Evolutionary conservation across 2,888 invertebrate genomes (phyloP), one percentile per base, ranked within the genome.

Genomic region (Drosophila vallismaia): DNA sequence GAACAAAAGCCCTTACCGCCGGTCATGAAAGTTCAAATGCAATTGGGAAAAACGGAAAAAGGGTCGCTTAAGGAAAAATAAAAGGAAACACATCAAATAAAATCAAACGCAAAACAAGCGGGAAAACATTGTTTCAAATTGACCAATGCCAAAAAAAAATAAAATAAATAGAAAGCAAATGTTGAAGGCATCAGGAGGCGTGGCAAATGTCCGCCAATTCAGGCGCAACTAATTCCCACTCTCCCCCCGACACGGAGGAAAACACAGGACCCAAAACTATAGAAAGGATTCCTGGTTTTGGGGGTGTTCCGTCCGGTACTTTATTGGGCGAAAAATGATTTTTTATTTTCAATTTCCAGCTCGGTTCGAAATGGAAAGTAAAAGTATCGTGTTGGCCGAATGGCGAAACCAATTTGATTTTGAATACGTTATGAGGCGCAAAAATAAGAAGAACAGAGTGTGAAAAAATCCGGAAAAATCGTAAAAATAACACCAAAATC

Each of bases 271-370:
- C 29, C 53, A 38, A 66, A 36, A 66, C 53, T 44, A 63, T 60
- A 31, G 29, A 63, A 67, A 40, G 56, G 69, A 33, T 57, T 70
- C 9, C 44, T 52, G 40, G 50, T 24, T 44, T 3, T 5, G 40
- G 44, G 55, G 40, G 12, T 42, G 40, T 51, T 50, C 44, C 44
- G 33, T 64, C 53, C 55, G 53, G 81, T 88, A 89, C 88, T 89
- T 89, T 89, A 89, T 89, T 89, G 89, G 77, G 85, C 88, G 88
- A 86, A 85, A 89, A 89, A 89, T 87, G 80, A 84, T 85, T 88
- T 89, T 84, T 88, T 88, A 76, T 86, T 87, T 76, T 79, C 86
- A 80, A 79, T 80, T 82, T 74, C 72, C 74, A 62, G 74, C 64
- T 53, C 67, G 12, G 64, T 44, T 68, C 53, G 67, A 79, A 77